phyloP scores from a whole-genome alignment of 2,888 invertebrate species.

The Cheilosia vulpina region DNA sequence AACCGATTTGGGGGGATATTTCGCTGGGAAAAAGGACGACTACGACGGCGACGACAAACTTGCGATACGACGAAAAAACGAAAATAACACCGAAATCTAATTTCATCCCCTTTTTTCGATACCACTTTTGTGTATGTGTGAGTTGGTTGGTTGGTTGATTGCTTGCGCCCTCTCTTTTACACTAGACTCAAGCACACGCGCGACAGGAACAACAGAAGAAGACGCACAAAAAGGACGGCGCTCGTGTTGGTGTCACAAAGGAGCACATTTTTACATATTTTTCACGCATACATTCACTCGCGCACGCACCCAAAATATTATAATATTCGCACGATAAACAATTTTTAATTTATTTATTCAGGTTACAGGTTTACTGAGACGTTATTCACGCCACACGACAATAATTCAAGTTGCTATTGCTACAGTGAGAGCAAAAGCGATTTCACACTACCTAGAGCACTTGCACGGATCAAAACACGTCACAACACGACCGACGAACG shows the following conservation, averaged over 20 bases:
- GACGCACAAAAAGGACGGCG: constrained; percentile 38
- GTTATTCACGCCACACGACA: not conserved
- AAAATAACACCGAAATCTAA: constrained; percentile 66
- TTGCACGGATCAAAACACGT: not conserved
- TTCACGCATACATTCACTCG: constrained; percentile 29
- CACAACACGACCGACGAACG: constrained; percentile 42
- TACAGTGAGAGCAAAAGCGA: not conserved
- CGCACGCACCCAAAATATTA: constrained; percentile 60
- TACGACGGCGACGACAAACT: constrained; percentile 37
- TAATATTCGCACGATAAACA: constrained; percentile 17
- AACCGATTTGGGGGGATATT: constrained; percentile 45
- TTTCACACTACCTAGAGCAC: not conserved
- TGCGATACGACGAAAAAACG: constrained; percentile 56
- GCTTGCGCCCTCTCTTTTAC: constrained; percentile 41
- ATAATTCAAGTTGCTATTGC: not conserved
- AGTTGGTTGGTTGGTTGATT: not conserved
- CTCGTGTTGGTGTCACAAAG: constrained; percentile 70
- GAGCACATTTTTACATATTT: constrained; percentile 67
- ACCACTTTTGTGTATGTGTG: constrained; percentile 21
- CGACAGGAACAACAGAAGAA: constrained; percentile 39
- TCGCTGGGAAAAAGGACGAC: constrained; percentile 53
- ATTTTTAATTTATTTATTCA: not conserved
- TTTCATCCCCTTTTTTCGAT: constrained; percentile 64
- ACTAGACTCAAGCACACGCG: constrained; percentile 28
- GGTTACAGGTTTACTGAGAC: not conserved